Evolutionary conservation across 2,113 vertebrate genomes (phyloP), one percentile per base, ranked within the genome.

Genomic region (Campylomormyrus tamandua): DNA sequence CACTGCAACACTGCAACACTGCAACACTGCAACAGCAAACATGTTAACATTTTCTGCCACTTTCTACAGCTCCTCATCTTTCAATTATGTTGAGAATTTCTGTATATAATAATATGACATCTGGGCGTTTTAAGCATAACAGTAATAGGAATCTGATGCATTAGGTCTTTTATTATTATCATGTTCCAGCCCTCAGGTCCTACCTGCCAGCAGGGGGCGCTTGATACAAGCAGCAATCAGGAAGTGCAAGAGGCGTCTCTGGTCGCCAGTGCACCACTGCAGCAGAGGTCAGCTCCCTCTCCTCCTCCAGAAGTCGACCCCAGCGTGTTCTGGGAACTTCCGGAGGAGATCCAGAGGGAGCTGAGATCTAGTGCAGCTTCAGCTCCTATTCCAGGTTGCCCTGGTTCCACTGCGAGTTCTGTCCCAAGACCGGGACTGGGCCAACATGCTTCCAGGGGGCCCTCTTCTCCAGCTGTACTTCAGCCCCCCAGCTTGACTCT

Each of bases 321-420:
- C 0, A 96, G 97, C 13, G 97, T 98, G 31, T 98, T 97, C 88
- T 93, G 90, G 85, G 94, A 96, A 77, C 97, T 98, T 90, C 97
- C 97, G 27, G 93, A 91, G 88, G 96, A 97, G 49, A 97, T 97
- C 93, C 96, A 97, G 92, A 93, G 93, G 88, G 97, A 98, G 90
- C 95, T 98, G 6, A 89, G 96, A n/a, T 93, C 93, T 80, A 92
- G 90, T 66, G 94, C 92, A 87, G 46, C 53, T 52, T 31, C 8
- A 46, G 49, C 48, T 42, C 70, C 83, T 5, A 9, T 10, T 27
- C 45, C 48, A 7, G 77, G 77, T 27, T 74, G 46, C 1, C 87
- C 84, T 6, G 49, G 11, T 9, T 9, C 90, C 10, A 27, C 49
- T 21, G 13, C 2, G 21, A 17, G 6, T 39, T 27, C 89, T 27